A percentile compares a stretch with the other conserved stretches of the same genome.
These are phyloP conservation scores for Eurosta solidaginis DNA, from an alignment of 1,140 invertebrate species.

Conservation along the genomic window DNA sequence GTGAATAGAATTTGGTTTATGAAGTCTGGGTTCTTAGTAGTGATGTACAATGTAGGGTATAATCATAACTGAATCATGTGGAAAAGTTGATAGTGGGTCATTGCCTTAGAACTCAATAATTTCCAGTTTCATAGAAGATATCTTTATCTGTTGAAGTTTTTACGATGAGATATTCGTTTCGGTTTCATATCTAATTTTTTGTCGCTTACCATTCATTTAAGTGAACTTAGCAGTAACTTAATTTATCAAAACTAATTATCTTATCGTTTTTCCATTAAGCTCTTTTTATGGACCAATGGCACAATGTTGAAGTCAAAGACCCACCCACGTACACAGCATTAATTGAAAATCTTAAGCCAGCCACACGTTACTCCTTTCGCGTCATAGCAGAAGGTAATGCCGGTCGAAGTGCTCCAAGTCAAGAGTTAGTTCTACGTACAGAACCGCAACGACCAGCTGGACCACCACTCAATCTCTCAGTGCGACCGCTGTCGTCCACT, in stretches of 20 bases:
- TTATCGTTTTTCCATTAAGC: conserved; percentile 34
- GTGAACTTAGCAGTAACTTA: neutral
- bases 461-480: conserved; percentile 72
- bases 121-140: too few relatives aligned
- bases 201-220: neutral
- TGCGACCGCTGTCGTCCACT: conserved; percentile 74
- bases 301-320: conserved; percentile 69
- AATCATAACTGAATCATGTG: too few relatives aligned
- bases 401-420: conserved; percentile 72
- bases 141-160: too few relatives aligned
- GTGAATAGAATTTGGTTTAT: too few relatives aligned
- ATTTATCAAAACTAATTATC: too few relatives aligned
- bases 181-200: neutral
- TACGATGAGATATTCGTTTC: neutral
- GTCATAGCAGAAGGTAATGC: conserved; percentile 78
- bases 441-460: conserved; percentile 79
- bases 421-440: conserved; percentile 71
- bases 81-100: too few relatives aligned
- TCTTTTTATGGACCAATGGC: conserved; percentile 65
- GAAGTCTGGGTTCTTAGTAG: too few relatives aligned
- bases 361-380: conserved; percentile 75
- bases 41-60: too few relatives aligned
- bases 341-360: conserved; percentile 75
- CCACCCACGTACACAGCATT: conserved; percentile 67
- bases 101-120: too few relatives aligned